Evolutionary conservation across 2,888 invertebrate species (phyloP).

Genomic region (Hydroisotoma schaefferi): DNA sequence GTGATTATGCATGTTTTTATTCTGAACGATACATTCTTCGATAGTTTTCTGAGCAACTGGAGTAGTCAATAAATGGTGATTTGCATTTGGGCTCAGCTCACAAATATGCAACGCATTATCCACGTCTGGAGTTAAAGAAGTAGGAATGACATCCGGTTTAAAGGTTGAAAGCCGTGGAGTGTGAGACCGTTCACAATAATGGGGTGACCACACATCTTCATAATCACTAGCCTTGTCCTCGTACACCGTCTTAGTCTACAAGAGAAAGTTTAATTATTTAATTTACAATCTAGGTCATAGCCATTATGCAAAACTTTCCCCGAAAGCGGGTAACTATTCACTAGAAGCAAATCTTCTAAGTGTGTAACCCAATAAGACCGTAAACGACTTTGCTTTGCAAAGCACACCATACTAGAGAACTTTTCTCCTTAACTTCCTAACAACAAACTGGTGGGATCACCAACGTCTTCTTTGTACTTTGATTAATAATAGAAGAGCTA

Average conservation of each 20-base stretch:
- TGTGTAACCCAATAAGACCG: no score
- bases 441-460: neutral
- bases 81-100: slow-evolving; percentile 33
- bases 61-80: slow-evolving; percentile 23
- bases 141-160: slow-evolving; percentile 47
- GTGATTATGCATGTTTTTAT: slow-evolving; percentile 45
- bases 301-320: no score
- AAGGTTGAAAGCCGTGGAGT: slow-evolving; percentile 47
- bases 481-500: no score
- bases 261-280: no score
- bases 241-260: slow-evolving; percentile 44
- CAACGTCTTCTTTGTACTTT: no score
- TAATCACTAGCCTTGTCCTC: slow-evolving; percentile 92
- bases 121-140: slow-evolving; percentile 42
- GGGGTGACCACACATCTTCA: slow-evolving; percentile 77
- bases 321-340: no score
- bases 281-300: no score
- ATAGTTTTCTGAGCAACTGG: slow-evolving; percentile 24
- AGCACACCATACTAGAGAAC: no score
- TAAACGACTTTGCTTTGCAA: no score
- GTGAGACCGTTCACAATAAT: slow-evolving; percentile 37
- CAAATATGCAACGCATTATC: slow-evolving; percentile 24
- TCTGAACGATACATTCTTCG: slow-evolving; percentile 33
- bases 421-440: neutral
- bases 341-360: no score